Evolutionary conservation across 1,140 invertebrate species (phyloP), one percentile per base, ranked within the genome.

Genomic region (Hypothenemus hampei): DNA sequence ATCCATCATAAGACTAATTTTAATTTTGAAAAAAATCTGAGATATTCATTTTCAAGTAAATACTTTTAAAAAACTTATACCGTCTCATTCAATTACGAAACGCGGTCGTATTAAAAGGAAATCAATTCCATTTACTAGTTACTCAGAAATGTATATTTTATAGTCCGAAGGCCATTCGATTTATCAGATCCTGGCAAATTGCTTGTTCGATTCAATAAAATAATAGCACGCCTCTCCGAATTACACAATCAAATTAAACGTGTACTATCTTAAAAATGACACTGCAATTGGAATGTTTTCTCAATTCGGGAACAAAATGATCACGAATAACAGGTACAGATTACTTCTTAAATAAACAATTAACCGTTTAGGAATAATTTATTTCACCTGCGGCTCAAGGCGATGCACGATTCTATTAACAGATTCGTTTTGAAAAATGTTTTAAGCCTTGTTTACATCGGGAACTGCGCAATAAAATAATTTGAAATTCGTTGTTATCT

Each of bases 371-470:
- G 29, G 20, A 15, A 21, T 18, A 37, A 37, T 37, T 24, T 21
- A 24, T 36, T 37, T 40, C 36, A 51, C 48, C 23, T 41, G 10
- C 8, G 26, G 8, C 50, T 45, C 11, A 16, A 29, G 39, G 50
- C 21, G 18, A 36, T 24, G 41, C 50, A 53, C 50, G 50, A 44
- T 53, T 53, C 50, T 53, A 53, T 53, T 53, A 53, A 24, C 18
- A 33, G 31, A 23, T 43, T 16, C 10, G 29, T 15, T 8, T 24
- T 44, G 13, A 43, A 53, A 53, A 53, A 53, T 47, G 20, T 20
- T 15, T 4, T 15, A 39, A 37, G n/a, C n/a, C n/a, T 37, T 7
- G 16, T 45, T 45, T 45, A 21, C 20, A 48, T 36, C 24, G 26
- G 22, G 37, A 35, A 13, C 18, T 20, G 22, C 43, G 44, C 50